Base-by-base conservation (phyloP, 2,888 invertebrate genomes). In the Agrilus mali region DNA sequence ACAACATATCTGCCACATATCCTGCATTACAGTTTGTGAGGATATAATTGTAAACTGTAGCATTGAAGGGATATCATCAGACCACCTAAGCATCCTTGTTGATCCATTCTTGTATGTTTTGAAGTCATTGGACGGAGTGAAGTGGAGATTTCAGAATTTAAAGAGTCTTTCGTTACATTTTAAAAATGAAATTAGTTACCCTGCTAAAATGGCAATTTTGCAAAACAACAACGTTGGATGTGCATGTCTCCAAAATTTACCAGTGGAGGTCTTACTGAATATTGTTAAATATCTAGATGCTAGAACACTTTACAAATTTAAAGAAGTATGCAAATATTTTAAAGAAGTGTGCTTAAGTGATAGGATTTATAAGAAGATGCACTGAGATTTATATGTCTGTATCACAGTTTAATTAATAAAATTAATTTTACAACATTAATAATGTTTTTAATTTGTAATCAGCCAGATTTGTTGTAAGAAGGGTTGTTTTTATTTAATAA, bases 161-260 rank as follows among this genome's bases (percentile, higher is more conserved):
- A 49, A 55, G 33, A 49, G 50, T 33, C 50, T 67, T 22, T 63
- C 65, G 1, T 47, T 47, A 13, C 48, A 43, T 27, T 58, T 67
- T 42, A 67, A 67, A 53, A 51, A 57, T 35, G 27, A 47, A 8
- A 57, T 67, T 36, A 53, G 59, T 8, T 58, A 55, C 51, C 59
- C 60, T 2, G 57, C 56, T 1, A 65, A 62, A 53, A 49, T 49
- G 41, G 47, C 48, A 10, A 52, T 60, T 42, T 50, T 56, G 38
- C 42, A 39, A 16, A 33, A 35, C 22, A 49, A 53, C 20, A 38
- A 44, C 33, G 34, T 50, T 20, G 48, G 47, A 38, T 45, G 47
- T 45, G 57, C 65, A 15, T 60, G 63, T 53, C 50, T 71, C 7
- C 52, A 56, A 36, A 58, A 64, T 36, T 48, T 71, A 40, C 71